Conservation (phyloP, 1,140 invertebrate genomes). For the Schlechtendalia chinensis region DNA sequence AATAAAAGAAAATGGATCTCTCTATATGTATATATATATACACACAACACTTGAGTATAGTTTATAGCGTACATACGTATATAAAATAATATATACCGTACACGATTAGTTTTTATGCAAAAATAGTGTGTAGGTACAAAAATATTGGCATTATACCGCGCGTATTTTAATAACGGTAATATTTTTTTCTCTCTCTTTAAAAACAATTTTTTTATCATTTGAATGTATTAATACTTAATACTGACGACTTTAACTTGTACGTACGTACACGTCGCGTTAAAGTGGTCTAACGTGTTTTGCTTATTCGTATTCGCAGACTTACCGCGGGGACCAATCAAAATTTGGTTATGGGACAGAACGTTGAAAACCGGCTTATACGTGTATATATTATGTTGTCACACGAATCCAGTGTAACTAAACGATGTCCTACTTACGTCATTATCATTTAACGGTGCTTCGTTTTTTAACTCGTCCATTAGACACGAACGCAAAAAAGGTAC, state of each 20-base stretch:
- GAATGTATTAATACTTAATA: not conserved
- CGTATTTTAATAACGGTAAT: not conserved
- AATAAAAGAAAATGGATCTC: not conserved
- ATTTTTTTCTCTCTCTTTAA: not conserved
- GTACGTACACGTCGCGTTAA: not conserved
- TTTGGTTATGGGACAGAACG: not conserved
- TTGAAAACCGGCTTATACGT: too few relatives aligned
- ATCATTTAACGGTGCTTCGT: not conserved
- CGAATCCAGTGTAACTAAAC: not conserved
- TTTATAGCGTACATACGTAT: not conserved
- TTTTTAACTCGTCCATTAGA: not conserved
- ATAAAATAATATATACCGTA: too few relatives aligned
- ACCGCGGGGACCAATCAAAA: not conserved
- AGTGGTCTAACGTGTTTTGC: not conserved
- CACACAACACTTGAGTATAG: too few relatives aligned
- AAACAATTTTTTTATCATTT: not conserved
- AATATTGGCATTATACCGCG: not conserved
- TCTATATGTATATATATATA: too few relatives aligned
- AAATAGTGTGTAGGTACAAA: too few relatives aligned
- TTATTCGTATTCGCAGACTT: not conserved
- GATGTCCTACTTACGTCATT: not conserved
- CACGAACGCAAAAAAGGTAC: too few relatives aligned
- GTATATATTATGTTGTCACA: not conserved
- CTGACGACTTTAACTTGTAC: not conserved
- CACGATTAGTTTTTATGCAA: not conserved